Evolutionary conservation across 2,113 vertebrate genomes (phyloP).

Genomic region (Electrona antarctica): DNA sequence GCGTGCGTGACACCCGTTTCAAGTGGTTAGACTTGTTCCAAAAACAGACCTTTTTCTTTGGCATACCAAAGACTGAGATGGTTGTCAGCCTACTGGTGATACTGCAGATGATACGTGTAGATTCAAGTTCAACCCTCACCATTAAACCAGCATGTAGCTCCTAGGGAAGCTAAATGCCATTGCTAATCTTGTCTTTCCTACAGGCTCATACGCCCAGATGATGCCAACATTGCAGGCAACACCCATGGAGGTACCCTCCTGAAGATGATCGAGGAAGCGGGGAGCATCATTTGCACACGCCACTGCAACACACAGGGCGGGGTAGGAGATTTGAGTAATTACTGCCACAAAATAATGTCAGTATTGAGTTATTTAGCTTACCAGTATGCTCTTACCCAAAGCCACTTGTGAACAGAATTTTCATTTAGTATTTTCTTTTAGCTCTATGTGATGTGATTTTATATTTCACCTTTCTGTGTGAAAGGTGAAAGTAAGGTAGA

Average conservation of each 20-base stretch:
- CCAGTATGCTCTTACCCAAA: no score
- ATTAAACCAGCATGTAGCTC: background rate
- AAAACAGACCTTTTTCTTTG: background rate
- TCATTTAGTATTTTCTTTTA: no score
- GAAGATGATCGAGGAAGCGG: conserved; percentile 98
- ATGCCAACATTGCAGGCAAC: conserved; percentile 90
- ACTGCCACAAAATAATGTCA: no score
- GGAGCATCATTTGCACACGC: conserved; percentile 91
- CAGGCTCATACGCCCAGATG: conserved; percentile 94
- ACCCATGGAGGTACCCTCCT: conserved; percentile 94
- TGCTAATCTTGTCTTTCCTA: conserved; percentile 1
- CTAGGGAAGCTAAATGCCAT: background rate
- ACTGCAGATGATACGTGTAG: background rate
- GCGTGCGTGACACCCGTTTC: background rate
- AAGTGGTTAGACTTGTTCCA: conserved; percentile 35
- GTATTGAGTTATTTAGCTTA: no score
- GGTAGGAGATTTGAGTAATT: conserved; percentile 70
- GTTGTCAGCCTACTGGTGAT: background rate
- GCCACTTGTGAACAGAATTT: no score
- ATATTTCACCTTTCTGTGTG: no score
- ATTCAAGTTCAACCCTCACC: background rate
- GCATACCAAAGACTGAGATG: background rate
- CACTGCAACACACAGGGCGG: conserved; percentile 90
- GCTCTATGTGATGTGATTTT: no score
- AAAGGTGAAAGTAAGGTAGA: no score